Evolutionary conservation across 2,113 vertebrate species (phyloP), one percentile per base, ranked within the genome.

Genomic region (Columba livia): DNA sequence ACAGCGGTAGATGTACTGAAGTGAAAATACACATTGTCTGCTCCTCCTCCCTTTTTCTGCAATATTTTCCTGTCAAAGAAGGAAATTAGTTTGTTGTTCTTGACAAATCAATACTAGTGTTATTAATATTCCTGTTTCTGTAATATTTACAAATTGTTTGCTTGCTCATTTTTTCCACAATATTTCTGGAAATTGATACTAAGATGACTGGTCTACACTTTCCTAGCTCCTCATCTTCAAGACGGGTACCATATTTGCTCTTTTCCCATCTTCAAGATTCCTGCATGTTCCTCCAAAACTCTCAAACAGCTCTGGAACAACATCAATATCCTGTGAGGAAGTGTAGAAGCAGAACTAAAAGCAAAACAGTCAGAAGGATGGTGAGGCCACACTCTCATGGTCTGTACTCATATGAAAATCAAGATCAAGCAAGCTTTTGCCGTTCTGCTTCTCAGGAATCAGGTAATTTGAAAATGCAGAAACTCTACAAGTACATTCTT

Each of bases 341-440:
- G 15, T 5, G 2, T 31, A 80, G 42, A 77, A 53, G 21, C 28
- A 84, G 58, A 80, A 75, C 1, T 15, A 82, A 89, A 79, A 4
- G 5, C 4, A 20, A 6, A 23, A 48, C 50, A 67, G 28, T 67
- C 21, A 62, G 15, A 61, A 83, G 3, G 15, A 67, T 42, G 19
- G 23, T 6, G 6, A 81, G 18, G 38, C 7, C 31, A 15, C 3
- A 1, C 8, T 50, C 69, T 60, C 31, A 54, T 1, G 0, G n/a
- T 28, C 26, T 54, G 16, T 38, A 77, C 28, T 67, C 1, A 7
- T 23, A 34, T 8, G 69, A 72, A 84, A 69, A 72, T 29, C 15
- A 65, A 77, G 24, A 47, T 12, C 28, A 90, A 24, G 13, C 1
- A 6, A 78, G 32, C 15, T 70, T 73, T 64, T 65, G 5, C 13